Evolutionary conservation across 64 coral and sea anemone genomes (phyloP), one percentile per base, ranked within the genome.

Genomic region (Exaiptasia diaphana): DNA sequence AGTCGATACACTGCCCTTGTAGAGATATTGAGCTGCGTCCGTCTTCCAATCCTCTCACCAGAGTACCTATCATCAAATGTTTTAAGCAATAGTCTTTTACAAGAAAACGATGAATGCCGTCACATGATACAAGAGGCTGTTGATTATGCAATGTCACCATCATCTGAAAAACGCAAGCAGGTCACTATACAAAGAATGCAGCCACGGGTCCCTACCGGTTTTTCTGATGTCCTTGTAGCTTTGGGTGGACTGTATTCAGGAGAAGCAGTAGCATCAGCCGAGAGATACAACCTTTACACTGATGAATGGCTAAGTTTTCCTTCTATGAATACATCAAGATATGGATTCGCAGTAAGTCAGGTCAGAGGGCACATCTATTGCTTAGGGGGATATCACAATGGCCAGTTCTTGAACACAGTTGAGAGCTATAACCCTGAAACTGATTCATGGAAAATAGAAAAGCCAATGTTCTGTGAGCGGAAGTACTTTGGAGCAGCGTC

Each of bases 401-500:
- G 95, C 7, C 57, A 63, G 36, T 99, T 85, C 48, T 50, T 99
- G 27, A 88, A 78, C 32, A 79, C 71, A 27, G 83, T 87, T 40
- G 93, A 97, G 77, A 41, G 68, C 50, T 97, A 74, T 65, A 61
- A 92, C 77, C 64, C 88, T 32, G 93, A 97, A 58, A 41, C 83
- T 70, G 85, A 97, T 40, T 21, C 27, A 1, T 97, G 93, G 93
- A 87, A 36, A 45, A 24, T 73, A 36, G 57, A 36, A 29, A 49
- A 75, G 21, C 65, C 83, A 59, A 97, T 97, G 93, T 56, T 78
- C 55, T 71, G 75, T 49, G 63, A 77, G 50, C 87, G 93, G 53
- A 97, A 97, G 38, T 97, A 97, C 68, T 91, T 97, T 88, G 89
- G 88, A 42, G 93, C 88, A 55, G 73, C 78, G 17, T 83, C 78